Base-by-base conservation (phyloP, 2,797 vertebrate species). In the Furcifer pardalis region DNA sequence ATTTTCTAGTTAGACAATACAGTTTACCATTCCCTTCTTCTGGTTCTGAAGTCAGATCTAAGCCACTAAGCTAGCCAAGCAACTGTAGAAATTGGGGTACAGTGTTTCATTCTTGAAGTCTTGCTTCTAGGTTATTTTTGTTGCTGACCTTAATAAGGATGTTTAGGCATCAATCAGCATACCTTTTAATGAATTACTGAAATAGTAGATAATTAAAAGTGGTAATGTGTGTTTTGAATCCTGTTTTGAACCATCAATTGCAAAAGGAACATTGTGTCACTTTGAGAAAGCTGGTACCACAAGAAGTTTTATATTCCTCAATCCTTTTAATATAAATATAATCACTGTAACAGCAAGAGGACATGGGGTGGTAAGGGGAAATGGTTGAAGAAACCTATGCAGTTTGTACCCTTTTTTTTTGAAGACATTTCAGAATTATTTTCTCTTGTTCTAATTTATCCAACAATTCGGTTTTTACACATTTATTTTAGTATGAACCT, bases 381-480 rank as follows among this genome's bases (percentile, higher is more conserved):
- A 23, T 72, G 40, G 10, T 25, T 35, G 30, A 30, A 52, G 30
- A 30, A 52, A 46, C 30, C 7, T 52, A 12, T 75, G 46, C 4
- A 15, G 21, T 15, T 56, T 56, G 52, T 19, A 15, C 52, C 52
- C 52, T 13, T 19, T 21, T 56, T 56, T 3, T 56, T n/a, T 56
- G 52, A 56, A 56, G 52, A 56, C 19, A 17, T 21, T 0, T 52
- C 79, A 86, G 65, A 77, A 83, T 71, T 77, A 78, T 74, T 81
- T 75, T 87, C 71, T 86, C 17, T 21, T 56, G 52, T 56, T 19
- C 52, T 21, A 5, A 56, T 56, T 5, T 56, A 5, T 19, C 80
- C 71, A 82, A 86, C 76, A 86, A 91, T 86, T 80, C 62, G 82
- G 87, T 87, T 83, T 90, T 65, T 15, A 56, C 13, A 17, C 52